Evolutionary conservation across 2,888 invertebrate genomes (phyloP).

Genomic region (Lucinisca nassula): DNA sequence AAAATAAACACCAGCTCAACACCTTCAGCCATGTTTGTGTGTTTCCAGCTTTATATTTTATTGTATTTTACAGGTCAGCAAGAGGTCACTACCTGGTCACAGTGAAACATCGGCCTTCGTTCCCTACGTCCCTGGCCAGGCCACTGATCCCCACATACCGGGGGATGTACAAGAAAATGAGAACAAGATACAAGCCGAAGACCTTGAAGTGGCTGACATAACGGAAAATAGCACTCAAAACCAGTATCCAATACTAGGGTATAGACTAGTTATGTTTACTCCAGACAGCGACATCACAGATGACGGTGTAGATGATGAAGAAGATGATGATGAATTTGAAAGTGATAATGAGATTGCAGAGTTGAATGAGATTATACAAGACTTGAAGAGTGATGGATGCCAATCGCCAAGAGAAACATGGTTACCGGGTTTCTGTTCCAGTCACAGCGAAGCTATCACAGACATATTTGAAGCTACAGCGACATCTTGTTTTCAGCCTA

Average conservation of each 20-base stretch:
- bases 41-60: no score
- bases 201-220: not conserved
- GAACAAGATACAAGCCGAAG: not conserved
- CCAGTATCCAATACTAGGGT: not conserved
- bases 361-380: not conserved
- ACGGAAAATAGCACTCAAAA: not conserved
- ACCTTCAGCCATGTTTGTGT: no score
- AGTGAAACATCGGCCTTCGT: no score
- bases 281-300: not conserved
- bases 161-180: no score
- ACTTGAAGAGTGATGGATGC: not conserved
- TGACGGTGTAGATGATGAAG: not conserved
- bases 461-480: not conserved
- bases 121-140: no score
- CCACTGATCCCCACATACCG: no score
- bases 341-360: not conserved
- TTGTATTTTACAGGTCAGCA: no score
- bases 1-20: no score
- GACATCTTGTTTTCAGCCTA: not conserved
- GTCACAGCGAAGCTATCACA: not conserved
- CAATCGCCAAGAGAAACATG: not conserved
- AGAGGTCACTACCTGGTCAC: no score
- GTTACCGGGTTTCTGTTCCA: not conserved
- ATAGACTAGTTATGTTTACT: not conserved
- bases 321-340: not conserved